A percentile compares a stretch with the other conserved stretches of the same genome.
These are phyloP conservation scores for Pithys albifrons DNA, from an alignment of 2,113 vertebrate genomes.

Conservation along the genomic window DNA sequence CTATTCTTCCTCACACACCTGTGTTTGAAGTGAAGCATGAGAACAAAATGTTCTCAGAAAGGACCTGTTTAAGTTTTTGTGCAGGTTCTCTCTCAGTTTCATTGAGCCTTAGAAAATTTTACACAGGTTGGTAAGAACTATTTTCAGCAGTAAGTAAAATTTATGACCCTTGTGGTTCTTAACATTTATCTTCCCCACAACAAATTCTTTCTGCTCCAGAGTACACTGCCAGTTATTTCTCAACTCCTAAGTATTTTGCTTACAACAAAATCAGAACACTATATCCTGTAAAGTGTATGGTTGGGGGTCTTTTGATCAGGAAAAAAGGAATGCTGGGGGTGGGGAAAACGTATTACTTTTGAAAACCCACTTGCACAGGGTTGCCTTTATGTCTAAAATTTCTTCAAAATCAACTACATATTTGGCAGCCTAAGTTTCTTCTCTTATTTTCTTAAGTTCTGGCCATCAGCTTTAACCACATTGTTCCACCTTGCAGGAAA, in stretches of 20 bases:
- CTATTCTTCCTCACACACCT: not conserved
- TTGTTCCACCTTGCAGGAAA: not conserved
- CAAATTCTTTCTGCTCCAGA: slow-evolving; percentile 21
- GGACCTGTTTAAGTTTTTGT: not conserved
- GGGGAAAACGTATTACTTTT: not conserved
- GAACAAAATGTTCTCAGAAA: not conserved
- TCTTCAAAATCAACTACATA: not conserved
- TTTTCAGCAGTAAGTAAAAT: slow-evolving; percentile 34
- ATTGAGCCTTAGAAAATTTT: not conserved
- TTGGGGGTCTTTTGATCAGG: not conserved
- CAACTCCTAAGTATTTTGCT: slow-evolving; percentile 15
- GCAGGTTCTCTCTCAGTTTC: not conserved
- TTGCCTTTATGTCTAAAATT: not conserved
- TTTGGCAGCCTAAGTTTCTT: not conserved
- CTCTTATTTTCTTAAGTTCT: not conserved
- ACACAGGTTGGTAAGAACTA: not conserved
- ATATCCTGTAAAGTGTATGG: not conserved
- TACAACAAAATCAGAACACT: slow-evolving; percentile 20
- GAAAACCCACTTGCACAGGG: not conserved
- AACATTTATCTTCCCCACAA: not conserved
- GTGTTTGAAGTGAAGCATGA: not conserved
- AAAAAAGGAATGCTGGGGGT: not conserved
- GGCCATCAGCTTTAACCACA: not conserved
- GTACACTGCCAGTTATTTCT: not conserved
- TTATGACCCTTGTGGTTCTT: slow-evolving; percentile 6